Evolutionary conservation across 2,797 vertebrate species (phyloP), one percentile per base, ranked within the genome.

Genomic region (Falco rusticolus): DNA sequence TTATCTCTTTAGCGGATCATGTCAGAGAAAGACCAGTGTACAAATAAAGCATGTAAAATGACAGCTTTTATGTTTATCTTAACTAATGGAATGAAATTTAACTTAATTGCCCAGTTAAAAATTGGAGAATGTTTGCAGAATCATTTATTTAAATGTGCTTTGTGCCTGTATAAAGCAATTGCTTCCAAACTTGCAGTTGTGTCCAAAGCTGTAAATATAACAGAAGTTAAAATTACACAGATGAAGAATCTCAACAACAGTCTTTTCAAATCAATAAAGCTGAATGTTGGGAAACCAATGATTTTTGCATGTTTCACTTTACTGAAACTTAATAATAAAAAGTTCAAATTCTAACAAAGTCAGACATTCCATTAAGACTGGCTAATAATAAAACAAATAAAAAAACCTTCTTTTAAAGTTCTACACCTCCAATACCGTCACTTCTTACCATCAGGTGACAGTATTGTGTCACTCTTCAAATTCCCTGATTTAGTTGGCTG

Each of bases 371-470:
- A 21, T 41, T 66, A 59, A 39, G 5, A 59, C 4, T 8, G 1
- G 8, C 10, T 64, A 31, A 65, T 45, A 82, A 31, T 16, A 12
- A 47, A n/a, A 34, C 1, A 69, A 3, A 56, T 31, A 34, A 64
- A 3, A 48, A 41, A 41, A 14, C 13, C 5, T 48, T 31, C 8
- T 72, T 48, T 43, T 59, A 1, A 74, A 63, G 7, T 8, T 56
- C n/a, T 34, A 90, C 68, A 37, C 16, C 20, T 81, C 48, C 53
- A 70, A 88, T 64, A 51, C 2, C 69, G 68, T 45, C 5, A 68
- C n/a, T 69, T 81, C n/a, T 77, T 81, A 76, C 63, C 75, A 69
- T 87, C 53, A 76, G 41, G 31, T 90, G 74, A 89, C 74, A 90
- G 41, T 48, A 82, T 25, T 65, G 29, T 25, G 29, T 47, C 87